These are phyloP conservation scores for Poecilus cupreus DNA, from an alignment of 2,888 invertebrate species.

Conservation along the genomic window DNA sequence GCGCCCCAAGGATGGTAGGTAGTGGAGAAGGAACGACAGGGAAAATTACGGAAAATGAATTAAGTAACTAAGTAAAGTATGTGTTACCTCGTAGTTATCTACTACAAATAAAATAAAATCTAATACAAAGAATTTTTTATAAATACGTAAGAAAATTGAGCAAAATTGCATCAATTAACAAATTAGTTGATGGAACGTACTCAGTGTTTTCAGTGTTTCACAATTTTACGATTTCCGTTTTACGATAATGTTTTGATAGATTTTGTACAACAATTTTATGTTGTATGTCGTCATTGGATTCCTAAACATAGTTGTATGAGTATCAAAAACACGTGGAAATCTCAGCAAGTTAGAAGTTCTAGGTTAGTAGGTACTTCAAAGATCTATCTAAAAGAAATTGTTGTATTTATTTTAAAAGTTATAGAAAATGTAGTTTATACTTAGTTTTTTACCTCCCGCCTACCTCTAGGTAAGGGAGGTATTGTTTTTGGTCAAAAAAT, in stretches of 20 bases:
- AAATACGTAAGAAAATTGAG: background rate
- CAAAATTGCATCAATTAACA: background rate
- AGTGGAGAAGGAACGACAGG: too few species aligned
- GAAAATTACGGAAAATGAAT: too few species aligned
- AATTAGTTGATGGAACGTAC: background rate
- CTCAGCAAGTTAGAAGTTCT: background rate
- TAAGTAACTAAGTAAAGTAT: too few species aligned
- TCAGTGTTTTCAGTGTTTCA: background rate
- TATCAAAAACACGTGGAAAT: background rate
- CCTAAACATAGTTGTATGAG: background rate
- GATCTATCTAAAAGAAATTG: too few species aligned
- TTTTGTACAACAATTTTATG: background rate
- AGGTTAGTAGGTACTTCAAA: background rate
- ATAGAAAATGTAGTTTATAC: too few species aligned
- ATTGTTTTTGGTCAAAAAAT: too few species aligned
- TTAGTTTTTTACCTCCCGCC: too few species aligned
- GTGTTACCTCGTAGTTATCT: too few species aligned
- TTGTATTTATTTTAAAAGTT: too few species aligned
- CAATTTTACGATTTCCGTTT: background rate
- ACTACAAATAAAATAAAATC: too few species aligned
- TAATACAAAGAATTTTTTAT: background rate
- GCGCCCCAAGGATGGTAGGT: too few species aligned
- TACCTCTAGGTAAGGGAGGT: too few species aligned
- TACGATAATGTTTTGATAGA: conserved; percentile 4
- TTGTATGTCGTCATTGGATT: background rate